Evolutionary conservation across 2,888 invertebrate species (phyloP).

Genomic region (Dryococelus australis): DNA sequence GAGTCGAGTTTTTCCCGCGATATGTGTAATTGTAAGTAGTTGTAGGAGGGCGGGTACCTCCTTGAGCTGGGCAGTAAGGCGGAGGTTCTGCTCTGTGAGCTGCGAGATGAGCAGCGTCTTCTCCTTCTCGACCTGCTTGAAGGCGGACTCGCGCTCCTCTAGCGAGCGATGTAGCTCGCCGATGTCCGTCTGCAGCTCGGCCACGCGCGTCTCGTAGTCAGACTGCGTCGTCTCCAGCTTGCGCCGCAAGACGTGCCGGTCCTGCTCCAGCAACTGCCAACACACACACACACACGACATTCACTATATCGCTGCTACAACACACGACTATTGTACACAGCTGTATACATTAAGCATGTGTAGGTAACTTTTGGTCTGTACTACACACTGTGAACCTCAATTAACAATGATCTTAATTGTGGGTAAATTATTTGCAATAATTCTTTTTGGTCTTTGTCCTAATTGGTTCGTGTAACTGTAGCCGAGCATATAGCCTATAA

Average conservation of each 20-base stretch:
- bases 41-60: slow-evolving; percentile 61
- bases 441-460: too few relatives aligned
- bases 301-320: too few relatives aligned
- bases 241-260: slow-evolving; percentile 85
- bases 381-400: too few relatives aligned
- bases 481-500: too few relatives aligned
- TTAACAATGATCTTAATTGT: too few relatives aligned
- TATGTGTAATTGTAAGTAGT: too few relatives aligned
- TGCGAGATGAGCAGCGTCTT: slow-evolving; percentile 82
- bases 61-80: slow-evolving; percentile 85
- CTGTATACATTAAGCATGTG: too few relatives aligned
- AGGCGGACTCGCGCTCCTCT: slow-evolving; percentile 61
- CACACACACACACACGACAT: not conserved
- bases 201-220: slow-evolving; percentile 85
- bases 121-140: slow-evolving; percentile 66
- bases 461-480: too few relatives aligned
- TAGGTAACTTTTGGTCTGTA: too few relatives aligned
- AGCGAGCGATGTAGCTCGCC: slow-evolving; percentile 79
- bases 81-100: slow-evolving; percentile 87
- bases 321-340: too few relatives aligned
- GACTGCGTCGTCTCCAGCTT: slow-evolving; percentile 85
- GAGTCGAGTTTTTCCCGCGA: too few relatives aligned
- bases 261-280: slow-evolving; percentile 76
- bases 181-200: slow-evolving; percentile 90
- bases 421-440: too few relatives aligned